Percentiles rank a stretch among this genome's conserved stretches.
Conservation (phyloP, 2,888 invertebrate genomes). For the Cistogaster globosa region DNA sequence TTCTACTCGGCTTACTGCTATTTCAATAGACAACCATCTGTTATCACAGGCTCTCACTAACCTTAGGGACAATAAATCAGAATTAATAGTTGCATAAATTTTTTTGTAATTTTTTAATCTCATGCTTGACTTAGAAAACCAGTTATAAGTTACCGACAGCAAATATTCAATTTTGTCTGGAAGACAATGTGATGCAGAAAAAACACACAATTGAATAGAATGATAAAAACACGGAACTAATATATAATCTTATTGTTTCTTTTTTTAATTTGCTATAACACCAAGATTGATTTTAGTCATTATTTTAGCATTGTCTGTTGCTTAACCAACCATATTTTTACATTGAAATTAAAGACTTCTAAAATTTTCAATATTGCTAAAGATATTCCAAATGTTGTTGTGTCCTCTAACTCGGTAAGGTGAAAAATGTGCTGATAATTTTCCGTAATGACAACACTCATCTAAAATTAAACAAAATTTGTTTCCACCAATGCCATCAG, state of each 20-base stretch:
- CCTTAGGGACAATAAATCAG: neutral
- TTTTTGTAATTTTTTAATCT: neutral
- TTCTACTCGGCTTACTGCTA: too few species aligned
- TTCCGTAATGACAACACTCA: too few species aligned
- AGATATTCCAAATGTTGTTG: too few species aligned
- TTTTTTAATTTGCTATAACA: slow-evolving; percentile 21
- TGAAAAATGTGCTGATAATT: too few species aligned
- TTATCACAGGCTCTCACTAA: neutral
- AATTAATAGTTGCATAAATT: neutral
- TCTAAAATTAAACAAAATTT: too few species aligned
- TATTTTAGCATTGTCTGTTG: too few species aligned
- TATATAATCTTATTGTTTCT: slow-evolving; percentile 9
- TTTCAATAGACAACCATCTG: neutral
- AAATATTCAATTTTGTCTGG: slow-evolving; percentile 22
- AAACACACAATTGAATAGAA: neutral
- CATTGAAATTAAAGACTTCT: too few species aligned
- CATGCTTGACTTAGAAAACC: neutral
- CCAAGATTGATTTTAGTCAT: slow-evolving; percentile 28
- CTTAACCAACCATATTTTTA: too few species aligned
- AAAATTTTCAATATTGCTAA: too few species aligned
- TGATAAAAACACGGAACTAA: slow-evolving; percentile 26
- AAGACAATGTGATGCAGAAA: slow-evolving; percentile 3
- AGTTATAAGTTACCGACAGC: slow-evolving; percentile 16
- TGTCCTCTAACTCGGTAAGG: too few species aligned
- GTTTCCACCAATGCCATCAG: too few species aligned